These are phyloP conservation scores for Tamandua tetradactyla DNA, from an alignment of 2,797 vertebrate species.

Conservation along the genomic window DNA sequence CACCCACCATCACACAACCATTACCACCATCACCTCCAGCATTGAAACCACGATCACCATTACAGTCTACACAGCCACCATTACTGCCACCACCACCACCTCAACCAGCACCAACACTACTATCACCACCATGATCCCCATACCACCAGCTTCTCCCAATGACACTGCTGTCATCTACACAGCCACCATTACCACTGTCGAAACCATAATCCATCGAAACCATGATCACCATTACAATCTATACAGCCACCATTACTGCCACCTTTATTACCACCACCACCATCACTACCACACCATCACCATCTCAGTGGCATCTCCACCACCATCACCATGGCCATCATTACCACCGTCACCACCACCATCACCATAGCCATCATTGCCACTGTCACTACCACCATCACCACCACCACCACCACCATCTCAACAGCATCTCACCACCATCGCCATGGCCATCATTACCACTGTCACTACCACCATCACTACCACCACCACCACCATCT, in stretches of 20 bases:
- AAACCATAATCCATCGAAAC: too few relatives aligned
- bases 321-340: not conserved
- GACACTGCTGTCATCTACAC: not conserved
- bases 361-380: rapidly evolving
- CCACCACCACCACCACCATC: not conserved
- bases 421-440: not conserved
- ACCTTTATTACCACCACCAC: not conserved
- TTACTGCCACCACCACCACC: too few relatives aligned
- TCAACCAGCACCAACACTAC: rapidly evolving
- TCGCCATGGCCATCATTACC: too few relatives aligned
- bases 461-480: too few relatives aligned
- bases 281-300: rapidly evolving
- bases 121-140: rapidly evolving
- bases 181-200: not conserved
- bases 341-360: not conserved
- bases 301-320: rapidly evolving
- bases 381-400: not conserved
- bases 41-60: too few relatives aligned
- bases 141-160: too few relatives aligned
- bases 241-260: rapidly evolving
- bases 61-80: not conserved
- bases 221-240: rapidly evolving
- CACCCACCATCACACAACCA: too few relatives aligned
- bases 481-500: too few relatives aligned
- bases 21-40: not conserved